Percentiles rank a stretch among this genome's conserved stretches.
Conservation (phyloP, 37 sponge, comb jelly and placozoan genomes). For the Theonella swinhoei region DNA sequence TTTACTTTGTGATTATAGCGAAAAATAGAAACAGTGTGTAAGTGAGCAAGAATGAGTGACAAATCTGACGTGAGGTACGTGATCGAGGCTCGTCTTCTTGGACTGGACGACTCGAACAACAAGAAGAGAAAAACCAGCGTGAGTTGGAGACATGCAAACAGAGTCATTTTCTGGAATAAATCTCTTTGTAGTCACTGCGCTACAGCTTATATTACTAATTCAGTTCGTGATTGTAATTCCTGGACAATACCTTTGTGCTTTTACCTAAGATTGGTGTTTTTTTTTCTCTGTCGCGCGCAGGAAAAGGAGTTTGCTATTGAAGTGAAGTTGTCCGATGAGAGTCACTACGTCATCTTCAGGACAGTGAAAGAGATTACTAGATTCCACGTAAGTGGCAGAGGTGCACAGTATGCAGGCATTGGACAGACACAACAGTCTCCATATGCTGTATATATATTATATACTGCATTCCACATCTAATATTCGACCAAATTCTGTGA, state of each 20-base stretch:
- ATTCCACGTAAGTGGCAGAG: constrained; percentile 36
- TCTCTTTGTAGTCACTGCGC: no score
- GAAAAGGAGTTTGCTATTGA: constrained; percentile 61
- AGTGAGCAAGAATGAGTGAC: background rate
- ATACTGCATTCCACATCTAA: no score
- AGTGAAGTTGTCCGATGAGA: constrained; percentile 59
- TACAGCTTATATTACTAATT: background rate
- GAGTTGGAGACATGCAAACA: background rate
- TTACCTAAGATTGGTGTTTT: no score
- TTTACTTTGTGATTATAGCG: no score
- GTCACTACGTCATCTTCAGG: constrained; percentile 56
- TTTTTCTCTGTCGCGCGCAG: constrained; percentile 3
- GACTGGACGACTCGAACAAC: constrained; percentile 9
- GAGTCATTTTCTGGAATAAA: background rate
- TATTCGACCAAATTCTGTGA: background rate
- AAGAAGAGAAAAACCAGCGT: constrained; percentile 28
- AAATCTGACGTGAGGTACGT: constrained; percentile 34
- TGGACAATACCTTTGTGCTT: no score
- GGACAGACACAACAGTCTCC: background rate
- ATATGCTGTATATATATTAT: background rate
- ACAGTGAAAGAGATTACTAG: constrained; percentile 52
- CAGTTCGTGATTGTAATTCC: background rate
- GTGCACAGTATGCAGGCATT: background rate
- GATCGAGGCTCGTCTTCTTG: constrained; percentile 48
- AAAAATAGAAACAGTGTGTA: no score